Percentiles rank a stretch among this genome's conserved stretches.
These are phyloP conservation scores for Bombus polaris DNA, from an alignment of 1,140 invertebrate genomes.

Conservation along the genomic window DNA sequence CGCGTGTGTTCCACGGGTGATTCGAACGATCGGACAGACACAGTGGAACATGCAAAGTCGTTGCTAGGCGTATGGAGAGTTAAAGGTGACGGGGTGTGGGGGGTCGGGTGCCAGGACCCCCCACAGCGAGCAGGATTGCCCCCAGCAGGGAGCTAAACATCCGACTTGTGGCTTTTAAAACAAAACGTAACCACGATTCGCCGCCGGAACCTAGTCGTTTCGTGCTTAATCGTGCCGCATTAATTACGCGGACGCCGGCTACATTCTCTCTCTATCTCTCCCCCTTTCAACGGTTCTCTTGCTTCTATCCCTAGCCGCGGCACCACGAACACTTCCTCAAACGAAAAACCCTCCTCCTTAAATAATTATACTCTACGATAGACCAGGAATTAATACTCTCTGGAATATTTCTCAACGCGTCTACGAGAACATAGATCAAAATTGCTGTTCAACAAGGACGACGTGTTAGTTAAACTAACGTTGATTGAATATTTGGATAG, in stretches of 20 bases:
- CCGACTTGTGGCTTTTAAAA: slow-evolving; percentile 72
- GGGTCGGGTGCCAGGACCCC: slow-evolving; percentile 70
- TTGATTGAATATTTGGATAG: not conserved
- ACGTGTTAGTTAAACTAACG: not conserved
- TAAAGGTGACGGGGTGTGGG: slow-evolving; percentile 56
- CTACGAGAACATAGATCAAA: not conserved
- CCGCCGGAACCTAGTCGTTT: slow-evolving; percentile 75
- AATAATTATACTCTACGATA: slow-evolving; percentile 35
- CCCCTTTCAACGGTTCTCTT: slow-evolving; percentile 7
- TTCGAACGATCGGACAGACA: slow-evolving; percentile 35
- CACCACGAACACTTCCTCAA: slow-evolving; percentile 24
- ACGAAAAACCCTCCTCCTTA: slow-evolving; percentile 9
- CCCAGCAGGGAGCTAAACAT: slow-evolving; percentile 81
- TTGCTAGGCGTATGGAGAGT: slow-evolving; percentile 56
- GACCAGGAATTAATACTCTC: slow-evolving; percentile 31
- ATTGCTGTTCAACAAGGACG: not conserved
- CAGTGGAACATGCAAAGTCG: slow-evolving; percentile 48
- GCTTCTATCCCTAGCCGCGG: not conserved
- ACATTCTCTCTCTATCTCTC: slow-evolving; percentile 23
- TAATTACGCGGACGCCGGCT: slow-evolving; percentile 77
- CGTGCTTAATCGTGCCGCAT: slow-evolving; percentile 77
- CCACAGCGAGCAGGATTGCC: slow-evolving; percentile 76
- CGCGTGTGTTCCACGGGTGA: slow-evolving; percentile 54
- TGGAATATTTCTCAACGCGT: not conserved
- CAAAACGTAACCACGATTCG: slow-evolving; percentile 75